Conservation (phyloP, 1,140 invertebrate genomes). For the Drosophila dunni region DNA sequence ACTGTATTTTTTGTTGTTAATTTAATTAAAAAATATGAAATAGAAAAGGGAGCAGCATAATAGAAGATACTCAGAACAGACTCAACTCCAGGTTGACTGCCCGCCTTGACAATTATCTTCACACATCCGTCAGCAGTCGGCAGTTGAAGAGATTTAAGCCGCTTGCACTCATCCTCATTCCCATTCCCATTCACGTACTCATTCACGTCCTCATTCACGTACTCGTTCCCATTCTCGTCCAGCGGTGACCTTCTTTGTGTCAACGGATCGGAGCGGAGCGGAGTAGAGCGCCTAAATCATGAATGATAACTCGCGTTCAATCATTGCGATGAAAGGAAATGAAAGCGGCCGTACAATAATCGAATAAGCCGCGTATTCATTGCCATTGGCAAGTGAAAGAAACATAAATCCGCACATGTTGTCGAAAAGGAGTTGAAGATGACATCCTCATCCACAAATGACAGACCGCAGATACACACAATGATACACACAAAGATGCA, state of each 20-base stretch:
- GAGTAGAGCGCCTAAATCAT: slow-evolving; percentile 62
- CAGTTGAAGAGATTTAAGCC: slow-evolving; percentile 53
- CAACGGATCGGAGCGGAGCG: slow-evolving; percentile 29
- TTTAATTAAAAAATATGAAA: slow-evolving; percentile 65
- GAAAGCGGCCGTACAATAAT: slow-evolving; percentile 73
- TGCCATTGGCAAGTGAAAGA: slow-evolving; percentile 59
- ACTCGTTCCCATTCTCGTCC: slow-evolving; percentile 10
- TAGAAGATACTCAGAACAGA: slow-evolving; percentile 25
- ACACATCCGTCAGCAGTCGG: slow-evolving; percentile 55
- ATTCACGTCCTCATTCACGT: slow-evolving; percentile 30
- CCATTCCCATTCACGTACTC: slow-evolving; percentile 6
- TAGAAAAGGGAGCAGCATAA: slow-evolving; percentile 55
- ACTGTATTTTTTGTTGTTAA: slow-evolving; percentile 32
- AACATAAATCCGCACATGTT: slow-evolving; percentile 80
- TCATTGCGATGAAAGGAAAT: slow-evolving; percentile 72
- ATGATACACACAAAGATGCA: slow-evolving; percentile 24
- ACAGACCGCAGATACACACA: slow-evolving; percentile 45
- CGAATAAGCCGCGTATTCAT: slow-evolving; percentile 80
- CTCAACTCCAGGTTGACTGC: slow-evolving; percentile 28
- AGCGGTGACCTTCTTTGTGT: slow-evolving; percentile 60
- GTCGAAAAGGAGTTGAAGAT: slow-evolving; percentile 50
- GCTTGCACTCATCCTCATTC: slow-evolving; percentile 49
- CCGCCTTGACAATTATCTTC: slow-evolving; percentile 75
- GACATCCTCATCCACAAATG: slow-evolving; percentile 31
- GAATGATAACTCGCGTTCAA: slow-evolving; percentile 77